These are phyloP conservation scores for Xylocopa sonorina DNA, from an alignment of 1,140 invertebrate species.

Conservation along the genomic window DNA sequence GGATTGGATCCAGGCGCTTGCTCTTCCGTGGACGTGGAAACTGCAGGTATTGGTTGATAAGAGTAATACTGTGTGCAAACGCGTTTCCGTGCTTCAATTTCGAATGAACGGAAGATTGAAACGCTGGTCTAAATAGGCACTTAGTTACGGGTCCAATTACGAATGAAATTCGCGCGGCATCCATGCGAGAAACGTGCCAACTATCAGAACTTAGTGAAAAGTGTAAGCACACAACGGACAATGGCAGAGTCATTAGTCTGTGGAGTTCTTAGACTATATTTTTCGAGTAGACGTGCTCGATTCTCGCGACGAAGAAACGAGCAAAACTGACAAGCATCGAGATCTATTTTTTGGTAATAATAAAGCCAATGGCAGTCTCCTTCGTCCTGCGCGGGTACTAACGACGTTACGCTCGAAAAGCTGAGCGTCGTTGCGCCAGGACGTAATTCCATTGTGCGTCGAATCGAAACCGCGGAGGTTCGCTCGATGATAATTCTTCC, in stretches of 20 bases:
- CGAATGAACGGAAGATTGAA: not conserved
- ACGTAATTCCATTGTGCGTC: slow-evolving; percentile 17
- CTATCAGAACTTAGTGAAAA: no score
- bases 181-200: no score
- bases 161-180: not conserved
- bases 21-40: not conserved
- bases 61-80: not conserved
- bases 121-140: not conserved
- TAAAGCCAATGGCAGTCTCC: not conserved
- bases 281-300: no score
- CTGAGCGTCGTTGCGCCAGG: slow-evolving; percentile 4
- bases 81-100: not conserved
- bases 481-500: slow-evolving; percentile 11
- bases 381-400: not conserved
- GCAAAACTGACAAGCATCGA: no score
- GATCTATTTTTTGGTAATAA: no score
- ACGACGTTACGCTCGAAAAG: slow-evolving; percentile 17
- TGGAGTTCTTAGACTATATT: no score
- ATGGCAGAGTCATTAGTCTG: no score
- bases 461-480: slow-evolving; percentile 11
- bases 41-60: not conserved
- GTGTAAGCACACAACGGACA: no score
- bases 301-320: not conserved
- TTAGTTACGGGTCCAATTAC: not conserved
- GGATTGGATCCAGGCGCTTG: not conserved